Evolutionary conservation across 2,797 vertebrate genomes (phyloP), one percentile per base, ranked within the genome.

Genomic region (Momotus momota): DNA sequence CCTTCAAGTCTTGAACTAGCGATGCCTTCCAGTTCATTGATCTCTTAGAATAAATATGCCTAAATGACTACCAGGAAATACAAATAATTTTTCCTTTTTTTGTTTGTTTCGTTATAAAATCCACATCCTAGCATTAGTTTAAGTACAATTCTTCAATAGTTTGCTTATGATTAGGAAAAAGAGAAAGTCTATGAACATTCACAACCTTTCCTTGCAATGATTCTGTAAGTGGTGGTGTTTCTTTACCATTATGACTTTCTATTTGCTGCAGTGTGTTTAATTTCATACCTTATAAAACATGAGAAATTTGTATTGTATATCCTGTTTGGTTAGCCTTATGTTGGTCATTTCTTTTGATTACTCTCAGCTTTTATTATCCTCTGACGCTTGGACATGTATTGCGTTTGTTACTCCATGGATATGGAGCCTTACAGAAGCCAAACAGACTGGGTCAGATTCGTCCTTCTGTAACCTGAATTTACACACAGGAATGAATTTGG

Each of bases 241-340:
- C 94, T 95, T 95, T 95, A 64, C 72, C 83, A 87, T 96, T 95
- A 96, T 86, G 94, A 81, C 84, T 96, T 97, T 95, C 77, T 73
- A 89, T 97, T 97, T 96, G 80, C 94, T 87, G 74, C 48, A 67
- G 81, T 92, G 89, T 94, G 90, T 97, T 97, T 97, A 97, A 97
- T 97, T 97, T 97, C 97, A 97, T 97, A 97, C 95, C 96, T 97
- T 97, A 97, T 97, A 97, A 97, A 97, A 96, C 96, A 96, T 97
- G 96, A 97, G 88, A 96, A 96, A 97, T 96, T 94, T 96, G 90
- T 96, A 87, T 88, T 96, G 84, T 96, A 89, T 94, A 93, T 96
- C 62, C 90, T 92, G 64, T 93, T 95, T 97, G 97, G 86, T 95
- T 90, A 85, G 78, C 90, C 95, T 97, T 93, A 95, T 96, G 79